phyloP scores from a whole-genome alignment of 2,797 vertebrate species.

The Microctenopoma stevenorrisi region DNA sequence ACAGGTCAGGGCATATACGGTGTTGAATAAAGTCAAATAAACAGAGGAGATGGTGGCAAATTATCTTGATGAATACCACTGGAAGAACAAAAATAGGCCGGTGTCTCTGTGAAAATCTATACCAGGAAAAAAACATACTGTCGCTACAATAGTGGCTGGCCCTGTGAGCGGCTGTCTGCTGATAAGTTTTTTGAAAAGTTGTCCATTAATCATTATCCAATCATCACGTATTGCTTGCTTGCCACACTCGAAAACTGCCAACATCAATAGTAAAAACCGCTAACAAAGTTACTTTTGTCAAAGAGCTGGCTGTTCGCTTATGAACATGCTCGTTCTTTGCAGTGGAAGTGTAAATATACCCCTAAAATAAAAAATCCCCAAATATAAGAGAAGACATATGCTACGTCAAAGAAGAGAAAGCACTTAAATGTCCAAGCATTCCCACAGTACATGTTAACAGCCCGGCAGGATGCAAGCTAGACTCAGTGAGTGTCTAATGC shows the following conservation, averaged over 20 bases:
- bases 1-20: slow-evolving; percentile 69
- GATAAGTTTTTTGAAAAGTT: slow-evolving; percentile 50
- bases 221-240: slow-evolving; percentile 29
- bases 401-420: slow-evolving; percentile 14
- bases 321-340: slow-evolving; percentile 11
- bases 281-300: slow-evolving; percentile 45
- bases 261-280: slow-evolving; percentile 58
- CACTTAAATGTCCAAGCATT: slow-evolving; percentile 8
- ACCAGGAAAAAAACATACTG: slow-evolving; percentile 16
- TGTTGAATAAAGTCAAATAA: slow-evolving; percentile 58
- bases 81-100: slow-evolving; percentile 36
- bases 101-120: slow-evolving; percentile 50
- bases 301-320: slow-evolving; percentile 21
- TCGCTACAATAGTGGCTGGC: slow-evolving; percentile 31
- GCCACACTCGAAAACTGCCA: slow-evolving; percentile 48
- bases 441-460: slow-evolving; percentile 7
- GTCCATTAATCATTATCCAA: slow-evolving; percentile 67
- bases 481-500: slow-evolving; percentile 4
- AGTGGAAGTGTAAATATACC: neutral
- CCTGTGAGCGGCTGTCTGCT: slow-evolving; percentile 39
- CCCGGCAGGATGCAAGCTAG: slow-evolving; percentile 15
- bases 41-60: slow-evolving; percentile 48
- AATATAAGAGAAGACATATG: slow-evolving; percentile 9
- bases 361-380: slow-evolving; percentile 13
- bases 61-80: slow-evolving; percentile 43